Percentiles rank a stretch among this genome's conserved stretches.
These are phyloP conservation scores for Drosophila nikananu DNA, from an alignment of 1,140 invertebrate species.

Conservation along the genomic window DNA sequence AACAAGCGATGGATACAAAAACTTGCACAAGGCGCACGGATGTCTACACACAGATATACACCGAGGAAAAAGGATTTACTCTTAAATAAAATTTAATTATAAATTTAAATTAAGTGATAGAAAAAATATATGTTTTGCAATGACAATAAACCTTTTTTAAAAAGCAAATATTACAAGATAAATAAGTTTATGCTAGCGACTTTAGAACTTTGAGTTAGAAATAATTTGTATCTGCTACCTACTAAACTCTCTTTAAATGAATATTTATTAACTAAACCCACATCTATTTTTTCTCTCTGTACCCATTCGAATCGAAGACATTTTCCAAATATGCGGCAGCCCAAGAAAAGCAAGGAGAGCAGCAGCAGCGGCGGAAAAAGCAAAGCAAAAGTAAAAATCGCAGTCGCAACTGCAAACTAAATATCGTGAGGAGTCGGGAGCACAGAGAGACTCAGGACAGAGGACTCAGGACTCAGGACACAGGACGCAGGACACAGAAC, in stretches of 20 bases:
- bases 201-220: not conserved
- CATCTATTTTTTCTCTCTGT: not conserved
- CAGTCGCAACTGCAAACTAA: constrained; percentile 82
- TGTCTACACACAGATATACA: constrained; percentile 45
- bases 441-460: constrained; percentile 19
- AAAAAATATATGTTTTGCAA: too few relatives aligned
- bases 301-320: constrained; percentile 51
- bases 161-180: not conserved
- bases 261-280: not conserved
- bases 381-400: constrained; percentile 77
- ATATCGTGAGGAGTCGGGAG: constrained; percentile 63
- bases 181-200: not conserved
- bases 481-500: constrained; percentile 6
- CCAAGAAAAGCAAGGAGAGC: constrained; percentile 51
- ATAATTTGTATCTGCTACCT: not conserved
- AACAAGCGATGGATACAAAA: constrained; percentile 81
- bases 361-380: constrained; percentile 30
- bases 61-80: not conserved
- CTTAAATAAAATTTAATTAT: too few relatives aligned
- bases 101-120: not conserved
- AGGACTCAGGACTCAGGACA: constrained; percentile 15
- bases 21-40: constrained; percentile 72
- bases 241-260: not conserved
- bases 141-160: not conserved
- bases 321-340: constrained; percentile 73